These are phyloP conservation scores for Hydraecia micacea DNA, from an alignment of 2,888 invertebrate species.

Conservation along the genomic window DNA sequence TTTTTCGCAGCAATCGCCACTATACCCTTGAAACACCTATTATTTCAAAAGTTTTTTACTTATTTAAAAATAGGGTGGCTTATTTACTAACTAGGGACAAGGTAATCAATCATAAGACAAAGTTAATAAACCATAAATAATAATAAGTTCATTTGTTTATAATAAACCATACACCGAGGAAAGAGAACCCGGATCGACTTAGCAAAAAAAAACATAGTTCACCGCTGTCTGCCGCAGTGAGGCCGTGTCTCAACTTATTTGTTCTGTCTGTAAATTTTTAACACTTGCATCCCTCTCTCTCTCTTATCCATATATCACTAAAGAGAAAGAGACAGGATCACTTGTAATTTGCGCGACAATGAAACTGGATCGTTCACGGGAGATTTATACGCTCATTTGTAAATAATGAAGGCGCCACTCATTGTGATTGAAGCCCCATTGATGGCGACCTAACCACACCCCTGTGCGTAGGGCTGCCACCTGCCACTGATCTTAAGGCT, in stretches of 20 bases:
- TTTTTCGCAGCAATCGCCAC: background rate
- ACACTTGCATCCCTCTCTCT: constrained; percentile 61
- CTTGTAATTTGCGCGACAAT: constrained; percentile 77
- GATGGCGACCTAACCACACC: constrained; percentile 83
- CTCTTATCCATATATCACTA: background rate
- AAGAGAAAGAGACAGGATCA: constrained; percentile 60
- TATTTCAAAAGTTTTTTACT: background rate
- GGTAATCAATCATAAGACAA: constrained; percentile 9
- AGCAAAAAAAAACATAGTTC: constrained; percentile 12
- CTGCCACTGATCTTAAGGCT: background rate
- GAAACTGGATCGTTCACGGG: constrained; percentile 79
- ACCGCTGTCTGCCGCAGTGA: constrained; percentile 35
- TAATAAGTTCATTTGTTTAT: too few relatives aligned
- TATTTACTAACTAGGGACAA: background rate
- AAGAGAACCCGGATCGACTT: background rate
- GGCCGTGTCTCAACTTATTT: constrained; percentile 52
- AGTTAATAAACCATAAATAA: too few relatives aligned
- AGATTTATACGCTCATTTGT: constrained; percentile 89
- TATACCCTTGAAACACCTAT: too few relatives aligned
- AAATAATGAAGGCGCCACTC: constrained; percentile 89
- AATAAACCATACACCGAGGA: background rate
- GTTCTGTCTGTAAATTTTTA: constrained; percentile 65
- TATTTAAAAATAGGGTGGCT: background rate
- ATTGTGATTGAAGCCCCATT: constrained; percentile 87
- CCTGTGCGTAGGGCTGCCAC: constrained; percentile 77